Evolutionary conservation across 2,797 vertebrate species (phyloP), one percentile per base, ranked within the genome.

Genomic region (Microcaecilia unicolor): DNA sequence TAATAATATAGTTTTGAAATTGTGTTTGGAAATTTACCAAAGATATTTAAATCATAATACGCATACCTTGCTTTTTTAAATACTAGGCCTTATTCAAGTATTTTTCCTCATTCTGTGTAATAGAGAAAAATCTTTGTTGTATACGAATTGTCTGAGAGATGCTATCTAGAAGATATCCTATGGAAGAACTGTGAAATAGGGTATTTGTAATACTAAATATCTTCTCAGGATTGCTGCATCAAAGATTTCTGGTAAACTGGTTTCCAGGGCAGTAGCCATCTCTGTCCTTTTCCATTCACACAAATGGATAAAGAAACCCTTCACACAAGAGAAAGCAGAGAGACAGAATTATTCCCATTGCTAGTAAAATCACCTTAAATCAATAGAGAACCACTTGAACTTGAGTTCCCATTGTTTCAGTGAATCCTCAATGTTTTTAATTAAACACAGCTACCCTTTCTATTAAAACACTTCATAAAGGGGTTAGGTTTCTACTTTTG

Each of bases 361-460:
- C 29, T 54, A 33, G 35, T 35, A 51, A 72, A 64, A 64, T 41
- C 36, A 37, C 23, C 35, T 47, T 49, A 54, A 64, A 43, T 47
- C 14, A 37, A 35, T 15, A 52, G 33, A 56, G 46, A 57, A 40
- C 31, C 60, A 34, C 64, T 69, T 52, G 67, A 61, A 64, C 55
- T 56, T 29, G 41, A 28, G 31, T 50, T 58, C 32, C 49, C 28
- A 54, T 55, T 64, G 56, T 55, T 55, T 62, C 62, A n/a, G 40
- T 18, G 63, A 61, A 56, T 39, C 53, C 34, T 54, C 51, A 25
- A 39, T 59, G 69, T 51, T 63, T 72, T 67, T 64, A 70, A 74
- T 71, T 65, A 59, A 71, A 62, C 15, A 31, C 45, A 36, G 57
- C 41, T 48, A 42, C 31, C 25, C 34, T 54, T 62, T 65, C 51